phyloP scores from a whole-genome alignment of 2,113 vertebrate genomes.

The Talpa occidentalis region DNA sequence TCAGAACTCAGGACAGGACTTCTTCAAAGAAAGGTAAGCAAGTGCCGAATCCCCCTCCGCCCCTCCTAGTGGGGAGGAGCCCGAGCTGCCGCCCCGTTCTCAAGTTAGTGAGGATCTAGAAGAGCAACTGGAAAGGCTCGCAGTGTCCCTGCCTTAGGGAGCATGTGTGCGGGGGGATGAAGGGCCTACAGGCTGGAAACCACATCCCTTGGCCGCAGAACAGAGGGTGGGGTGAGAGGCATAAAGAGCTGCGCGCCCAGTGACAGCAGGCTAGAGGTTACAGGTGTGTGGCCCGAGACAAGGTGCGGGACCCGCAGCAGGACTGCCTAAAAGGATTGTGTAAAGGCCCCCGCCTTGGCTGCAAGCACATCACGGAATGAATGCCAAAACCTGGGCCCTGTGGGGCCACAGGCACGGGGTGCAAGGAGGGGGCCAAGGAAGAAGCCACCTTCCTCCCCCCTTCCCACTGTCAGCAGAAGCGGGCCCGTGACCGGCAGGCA shows the following conservation, averaged over 20 bases:
- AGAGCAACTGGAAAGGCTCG: not conserved
- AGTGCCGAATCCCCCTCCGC: too few relatives aligned
- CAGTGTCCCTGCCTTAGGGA: not conserved
- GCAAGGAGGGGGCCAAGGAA: not conserved
- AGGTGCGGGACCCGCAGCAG: not conserved
- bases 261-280: fast-evolving
- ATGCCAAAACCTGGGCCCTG: not conserved
- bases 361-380: too few relatives aligned
- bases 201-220: too few relatives aligned
- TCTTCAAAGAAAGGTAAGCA: not conserved
- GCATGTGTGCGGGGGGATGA: not conserved
- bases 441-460: not conserved
- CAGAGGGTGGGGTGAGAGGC: fast-evolving
- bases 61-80: not conserved
- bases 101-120: not conserved
- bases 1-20: not conserved
- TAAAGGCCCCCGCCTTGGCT: not conserved
- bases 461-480: not conserved
- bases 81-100: not conserved
- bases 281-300: not conserved
- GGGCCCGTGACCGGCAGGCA: not conserved
- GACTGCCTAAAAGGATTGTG: not conserved
- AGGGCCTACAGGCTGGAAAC: not conserved
- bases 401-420: too few relatives aligned
- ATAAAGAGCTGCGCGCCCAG: not conserved